These are phyloP conservation scores for Apodemia hepburni DNA, from an alignment of 2,888 invertebrate species.

Conservation along the genomic window DNA sequence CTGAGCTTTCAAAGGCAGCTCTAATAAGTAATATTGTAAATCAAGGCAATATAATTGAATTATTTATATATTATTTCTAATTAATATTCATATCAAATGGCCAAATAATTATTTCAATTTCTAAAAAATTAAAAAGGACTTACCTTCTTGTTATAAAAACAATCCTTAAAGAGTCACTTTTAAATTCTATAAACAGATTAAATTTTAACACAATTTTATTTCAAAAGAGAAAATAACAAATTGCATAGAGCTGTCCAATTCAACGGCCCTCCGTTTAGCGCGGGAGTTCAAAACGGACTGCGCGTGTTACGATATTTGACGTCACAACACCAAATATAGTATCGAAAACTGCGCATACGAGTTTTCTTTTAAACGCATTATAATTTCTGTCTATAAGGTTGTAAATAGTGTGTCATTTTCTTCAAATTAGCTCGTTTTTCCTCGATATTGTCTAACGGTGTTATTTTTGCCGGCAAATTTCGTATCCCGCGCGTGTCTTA, in stretches of 20 bases:
- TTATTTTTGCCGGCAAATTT: conserved; percentile 75
- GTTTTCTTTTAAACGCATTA: conserved; percentile 34
- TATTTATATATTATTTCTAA: too few species aligned
- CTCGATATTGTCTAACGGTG: conserved; percentile 62
- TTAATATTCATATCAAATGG: neutral
- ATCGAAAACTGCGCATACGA: conserved; percentile 37
- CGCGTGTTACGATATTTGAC: conserved; percentile 54
- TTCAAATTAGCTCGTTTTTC: conserved; percentile 39
- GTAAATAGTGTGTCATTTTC: conserved; percentile 32
- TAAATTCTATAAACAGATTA: neutral
- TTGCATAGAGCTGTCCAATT: conserved; percentile 26
- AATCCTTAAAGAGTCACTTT: conserved; percentile 11
- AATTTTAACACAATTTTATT: neutral
- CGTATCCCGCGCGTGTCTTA: conserved; percentile 68
- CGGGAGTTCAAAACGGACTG: conserved; percentile 64
- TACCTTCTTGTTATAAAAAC: conserved; percentile 4
- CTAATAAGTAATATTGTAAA: neutral
- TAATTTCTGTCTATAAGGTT: conserved; percentile 33
- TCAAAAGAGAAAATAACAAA: conserved; percentile 10
- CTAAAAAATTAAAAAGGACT: neutral
- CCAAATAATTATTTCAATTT: neutral
- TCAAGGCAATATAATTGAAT: too few species aligned
- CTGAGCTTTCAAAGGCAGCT: neutral
- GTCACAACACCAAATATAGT: conserved; percentile 70
- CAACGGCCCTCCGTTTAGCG: conserved; percentile 52